A percentile compares a stretch with the other conserved stretches of the same genome.
Evolutionary conservation across 1,140 invertebrate genomes (phyloP).

Genomic region (Matsumurasca onukii): DNA sequence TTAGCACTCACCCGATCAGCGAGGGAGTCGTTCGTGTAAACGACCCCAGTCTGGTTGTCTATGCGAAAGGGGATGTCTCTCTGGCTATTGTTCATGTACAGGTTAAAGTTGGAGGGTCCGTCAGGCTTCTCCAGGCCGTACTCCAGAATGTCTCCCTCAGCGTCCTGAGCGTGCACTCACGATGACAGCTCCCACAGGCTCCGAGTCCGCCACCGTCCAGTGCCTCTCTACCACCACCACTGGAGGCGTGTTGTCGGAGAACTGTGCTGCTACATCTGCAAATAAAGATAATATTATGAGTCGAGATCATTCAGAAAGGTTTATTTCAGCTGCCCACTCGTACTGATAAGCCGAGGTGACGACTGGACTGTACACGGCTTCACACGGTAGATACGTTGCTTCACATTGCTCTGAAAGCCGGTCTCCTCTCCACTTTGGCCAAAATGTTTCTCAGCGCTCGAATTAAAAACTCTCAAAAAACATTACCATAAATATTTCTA

Average conservation of each 20-base stretch:
- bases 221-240: conserved; percentile 59
- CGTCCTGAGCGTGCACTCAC: conserved; percentile 60
- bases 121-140: conserved; percentile 62
- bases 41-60: conserved; percentile 64
- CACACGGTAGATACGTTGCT: too few relatives aligned
- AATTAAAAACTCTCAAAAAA: too few relatives aligned
- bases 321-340: too few relatives aligned
- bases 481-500: too few relatives aligned
- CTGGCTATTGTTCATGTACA: conserved; percentile 41
- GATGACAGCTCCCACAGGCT: conserved; percentile 62
- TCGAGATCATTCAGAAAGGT: too few relatives aligned
- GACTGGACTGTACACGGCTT: too few relatives aligned
- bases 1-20: conserved; percentile 63
- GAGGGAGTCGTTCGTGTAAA: conserved; percentile 68
- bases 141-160: conserved; percentile 59
- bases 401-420: too few relatives aligned
- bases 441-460: too few relatives aligned
- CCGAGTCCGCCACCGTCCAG: conserved; percentile 65
- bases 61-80: conserved; percentile 64
- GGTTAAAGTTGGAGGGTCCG: conserved; percentile 43
- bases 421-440: too few relatives aligned
- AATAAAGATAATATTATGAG: not conserved
- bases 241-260: conserved; percentile 47
- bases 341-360: too few relatives aligned
- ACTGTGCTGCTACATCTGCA: conserved; percentile 1